phyloP scores from a whole-genome alignment of 2,888 invertebrate genomes.

The Xanthorhoe spadicearia region DNA sequence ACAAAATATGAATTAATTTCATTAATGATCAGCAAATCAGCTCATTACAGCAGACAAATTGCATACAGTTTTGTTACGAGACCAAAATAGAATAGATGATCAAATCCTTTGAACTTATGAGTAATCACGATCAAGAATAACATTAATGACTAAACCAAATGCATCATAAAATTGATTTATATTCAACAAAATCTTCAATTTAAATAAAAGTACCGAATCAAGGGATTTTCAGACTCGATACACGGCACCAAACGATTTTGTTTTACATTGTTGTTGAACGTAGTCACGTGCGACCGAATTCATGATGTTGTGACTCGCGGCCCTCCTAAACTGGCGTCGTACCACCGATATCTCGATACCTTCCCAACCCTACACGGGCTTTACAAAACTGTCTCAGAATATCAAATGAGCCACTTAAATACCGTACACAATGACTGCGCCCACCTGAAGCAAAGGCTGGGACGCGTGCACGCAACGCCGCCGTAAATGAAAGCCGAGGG shows the following conservation, averaged over 20 bases:
- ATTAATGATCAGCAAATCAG: not conserved
- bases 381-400: slow-evolving; percentile 82
- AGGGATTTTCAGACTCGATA: slow-evolving; percentile 1
- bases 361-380: slow-evolving; percentile 69
- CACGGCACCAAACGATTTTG: slow-evolving; percentile 11
- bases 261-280: slow-evolving; percentile 31
- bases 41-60: not conserved
- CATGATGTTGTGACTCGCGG: slow-evolving; percentile 54
- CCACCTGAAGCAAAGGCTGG: slow-evolving; percentile 81
- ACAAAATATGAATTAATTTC: not conserved
- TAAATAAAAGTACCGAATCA: not conserved
- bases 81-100: not conserved
- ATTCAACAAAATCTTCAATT: not conserved
- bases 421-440: slow-evolving; percentile 80
- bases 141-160: no score
- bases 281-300: slow-evolving; percentile 58
- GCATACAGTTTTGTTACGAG: not conserved
- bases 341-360: slow-evolving; percentile 66
- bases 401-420: slow-evolving; percentile 84
- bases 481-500: slow-evolving; percentile 79
- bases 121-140: not conserved
- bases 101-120: not conserved
- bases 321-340: slow-evolving; percentile 30
- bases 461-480: slow-evolving; percentile 81
- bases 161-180: not conserved